Percentiles rank a stretch among this genome's conserved stretches.
These are phyloP conservation scores for Raja brachyura DNA, from an alignment of 2,113 vertebrate species.

Conservation along the genomic window DNA sequence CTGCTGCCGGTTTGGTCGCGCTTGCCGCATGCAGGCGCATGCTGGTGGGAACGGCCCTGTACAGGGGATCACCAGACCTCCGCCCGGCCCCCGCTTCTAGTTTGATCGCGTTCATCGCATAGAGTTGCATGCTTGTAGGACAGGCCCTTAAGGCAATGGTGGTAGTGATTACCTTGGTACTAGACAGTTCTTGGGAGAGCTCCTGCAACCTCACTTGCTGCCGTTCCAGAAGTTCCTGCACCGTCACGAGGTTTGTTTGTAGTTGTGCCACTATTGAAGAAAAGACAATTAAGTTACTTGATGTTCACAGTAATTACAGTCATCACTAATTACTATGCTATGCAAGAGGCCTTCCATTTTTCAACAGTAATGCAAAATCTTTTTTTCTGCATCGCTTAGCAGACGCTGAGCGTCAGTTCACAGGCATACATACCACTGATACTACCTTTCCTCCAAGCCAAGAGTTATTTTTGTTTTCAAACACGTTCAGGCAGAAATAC, in stretches of 20 bases:
- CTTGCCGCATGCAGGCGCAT: too few species aligned
- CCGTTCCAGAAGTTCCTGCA: slow-evolving; percentile 85
- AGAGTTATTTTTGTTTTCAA: not conserved
- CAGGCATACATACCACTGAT: not conserved
- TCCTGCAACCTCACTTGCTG: slow-evolving; percentile 92
- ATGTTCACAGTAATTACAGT: not conserved
- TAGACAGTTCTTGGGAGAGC: slow-evolving; percentile 76
- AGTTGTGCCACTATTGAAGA: slow-evolving; percentile 74
- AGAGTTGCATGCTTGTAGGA: too few species aligned
- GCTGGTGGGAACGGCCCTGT: too few species aligned
- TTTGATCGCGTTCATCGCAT: too few species aligned
- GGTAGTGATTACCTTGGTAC: slow-evolving; percentile 68
- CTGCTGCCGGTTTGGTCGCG: too few species aligned
- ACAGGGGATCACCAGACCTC: too few species aligned
- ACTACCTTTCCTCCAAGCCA: too few species aligned
- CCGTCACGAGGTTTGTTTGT: slow-evolving; percentile 77
- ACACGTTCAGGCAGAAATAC: not conserved
- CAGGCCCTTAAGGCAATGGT: not conserved
- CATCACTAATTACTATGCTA: not conserved
- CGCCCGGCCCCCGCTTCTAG: too few species aligned
- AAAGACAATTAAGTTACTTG: slow-evolving; percentile 43
- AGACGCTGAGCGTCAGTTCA: not conserved
- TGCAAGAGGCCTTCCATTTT: not conserved
- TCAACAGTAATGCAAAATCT: not conserved
- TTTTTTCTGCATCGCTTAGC: not conserved